Evolutionary conservation across 2,113 vertebrate genomes (phyloP).

Genomic region (Tragelaphus scriptus): DNA sequence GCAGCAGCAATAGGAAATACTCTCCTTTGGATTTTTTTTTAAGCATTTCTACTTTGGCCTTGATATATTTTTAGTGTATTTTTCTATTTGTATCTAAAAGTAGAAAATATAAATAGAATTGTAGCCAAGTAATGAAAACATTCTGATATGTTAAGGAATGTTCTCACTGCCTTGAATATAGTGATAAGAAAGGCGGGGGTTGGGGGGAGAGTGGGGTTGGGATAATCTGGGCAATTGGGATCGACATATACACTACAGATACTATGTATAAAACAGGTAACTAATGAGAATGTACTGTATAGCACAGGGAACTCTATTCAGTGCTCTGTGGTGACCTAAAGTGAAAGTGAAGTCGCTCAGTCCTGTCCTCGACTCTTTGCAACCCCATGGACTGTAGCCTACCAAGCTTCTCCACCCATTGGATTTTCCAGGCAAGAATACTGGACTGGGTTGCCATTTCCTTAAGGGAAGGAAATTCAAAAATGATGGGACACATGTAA

Average conservation of each 20-base stretch:
- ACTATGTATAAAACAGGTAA: neutral
- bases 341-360: neutral
- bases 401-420: neutral
- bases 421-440: neutral
- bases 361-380: neutral
- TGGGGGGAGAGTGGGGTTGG: fast-evolving
- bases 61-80: neutral
- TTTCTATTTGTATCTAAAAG: conserved; percentile 10
- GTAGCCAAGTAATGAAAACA: neutral
- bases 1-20: neutral
- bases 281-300: neutral
- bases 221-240: neutral
- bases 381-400: neutral
- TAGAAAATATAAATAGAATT: neutral
- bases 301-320: neutral
- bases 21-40: neutral
- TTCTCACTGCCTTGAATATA: neutral
- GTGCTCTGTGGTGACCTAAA: neutral
- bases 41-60: neutral
- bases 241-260: neutral
- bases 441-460: neutral
- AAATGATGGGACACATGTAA: fast-evolving
- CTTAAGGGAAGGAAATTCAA: neutral
- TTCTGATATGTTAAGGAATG: neutral
- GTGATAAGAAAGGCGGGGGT: neutral